These are phyloP conservation scores for Lydus trimaculatus DNA, from an alignment of 2,888 invertebrate genomes.

Conservation along the genomic window DNA sequence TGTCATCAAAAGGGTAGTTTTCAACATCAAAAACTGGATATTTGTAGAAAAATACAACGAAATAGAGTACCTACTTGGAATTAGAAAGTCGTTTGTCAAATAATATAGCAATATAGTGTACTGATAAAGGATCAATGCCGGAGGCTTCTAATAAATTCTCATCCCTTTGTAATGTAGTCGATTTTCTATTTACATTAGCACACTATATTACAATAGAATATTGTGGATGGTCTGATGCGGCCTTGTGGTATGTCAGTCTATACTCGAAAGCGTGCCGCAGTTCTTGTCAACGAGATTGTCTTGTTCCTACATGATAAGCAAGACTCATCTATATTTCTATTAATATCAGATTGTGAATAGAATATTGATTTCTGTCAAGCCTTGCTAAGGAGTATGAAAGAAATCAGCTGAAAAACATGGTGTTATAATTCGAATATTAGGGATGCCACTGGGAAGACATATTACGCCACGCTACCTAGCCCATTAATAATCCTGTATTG, in stretches of 20 bases:
- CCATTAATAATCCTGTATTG: no score
- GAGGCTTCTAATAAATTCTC: not conserved
- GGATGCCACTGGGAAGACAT: no score
- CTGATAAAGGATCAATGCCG: conserved; percentile 1
- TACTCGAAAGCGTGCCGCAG: not conserved
- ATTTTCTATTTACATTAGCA: not conserved
- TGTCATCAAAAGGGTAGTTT: not conserved
- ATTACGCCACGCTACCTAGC: no score
- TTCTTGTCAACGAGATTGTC: not conserved
- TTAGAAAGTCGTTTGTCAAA: not conserved
- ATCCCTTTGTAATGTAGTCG: not conserved
- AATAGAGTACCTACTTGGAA: not conserved
- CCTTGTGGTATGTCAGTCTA: not conserved
- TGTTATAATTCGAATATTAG: no score
- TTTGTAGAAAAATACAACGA: not conserved
- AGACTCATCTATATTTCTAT: not conserved
- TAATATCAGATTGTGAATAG: not conserved
- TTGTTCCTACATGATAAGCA: not conserved
- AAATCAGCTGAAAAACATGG: no score
- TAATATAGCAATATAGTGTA: not conserved
- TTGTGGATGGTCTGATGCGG: not conserved
- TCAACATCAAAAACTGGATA: not conserved
- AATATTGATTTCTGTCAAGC: not conserved
- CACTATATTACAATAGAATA: not conserved
- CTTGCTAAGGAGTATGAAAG: no score